Conservation (phyloP, 2,113 vertebrate genomes). For the Hoplias malabaricus region DNA sequence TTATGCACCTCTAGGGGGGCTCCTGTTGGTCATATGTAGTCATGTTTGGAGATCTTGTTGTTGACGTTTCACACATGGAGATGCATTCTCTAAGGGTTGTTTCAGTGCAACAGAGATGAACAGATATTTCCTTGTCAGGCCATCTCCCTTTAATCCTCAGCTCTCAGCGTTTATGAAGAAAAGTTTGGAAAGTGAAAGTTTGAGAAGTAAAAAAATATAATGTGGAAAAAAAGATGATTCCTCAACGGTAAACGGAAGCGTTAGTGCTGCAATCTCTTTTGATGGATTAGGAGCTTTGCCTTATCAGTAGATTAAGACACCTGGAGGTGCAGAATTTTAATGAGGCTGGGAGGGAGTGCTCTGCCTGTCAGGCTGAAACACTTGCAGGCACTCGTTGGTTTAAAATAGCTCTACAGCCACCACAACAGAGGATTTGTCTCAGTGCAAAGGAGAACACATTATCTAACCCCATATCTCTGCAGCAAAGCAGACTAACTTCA, state of each 20-base stretch:
- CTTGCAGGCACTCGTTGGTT: constrained; percentile 46
- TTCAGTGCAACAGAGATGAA: constrained; percentile 11
- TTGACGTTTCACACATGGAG: not conserved
- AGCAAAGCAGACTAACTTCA: not conserved
- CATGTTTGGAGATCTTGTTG: too few relatives aligned
- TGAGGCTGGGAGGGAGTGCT: constrained; percentile 51
- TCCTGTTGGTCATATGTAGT: too few relatives aligned
- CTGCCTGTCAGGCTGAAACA: constrained; percentile 56
- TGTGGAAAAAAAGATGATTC: constrained; percentile 49
- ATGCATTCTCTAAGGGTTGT: not conserved
- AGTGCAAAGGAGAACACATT: constrained; percentile 15
- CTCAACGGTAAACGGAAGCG: constrained; percentile 61
- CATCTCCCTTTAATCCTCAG: constrained; percentile 28
- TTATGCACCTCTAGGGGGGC: too few relatives aligned
- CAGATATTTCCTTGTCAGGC: constrained; percentile 26
- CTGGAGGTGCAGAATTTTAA: constrained; percentile 63
- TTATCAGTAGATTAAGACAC: constrained; percentile 70
- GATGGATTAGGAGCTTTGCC: constrained; percentile 70
- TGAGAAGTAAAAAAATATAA: constrained; percentile 15
- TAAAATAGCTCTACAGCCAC: constrained; percentile 43
- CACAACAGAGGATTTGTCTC: constrained; percentile 44
- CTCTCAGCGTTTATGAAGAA: constrained; percentile 33
- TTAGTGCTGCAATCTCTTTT: constrained; percentile 59
- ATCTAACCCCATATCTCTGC: constrained; percentile 31
- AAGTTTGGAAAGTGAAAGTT: constrained; percentile 49